Evolutionary conservation across 2,797 vertebrate genomes (phyloP).

Genomic region (Lemur catta): DNA sequence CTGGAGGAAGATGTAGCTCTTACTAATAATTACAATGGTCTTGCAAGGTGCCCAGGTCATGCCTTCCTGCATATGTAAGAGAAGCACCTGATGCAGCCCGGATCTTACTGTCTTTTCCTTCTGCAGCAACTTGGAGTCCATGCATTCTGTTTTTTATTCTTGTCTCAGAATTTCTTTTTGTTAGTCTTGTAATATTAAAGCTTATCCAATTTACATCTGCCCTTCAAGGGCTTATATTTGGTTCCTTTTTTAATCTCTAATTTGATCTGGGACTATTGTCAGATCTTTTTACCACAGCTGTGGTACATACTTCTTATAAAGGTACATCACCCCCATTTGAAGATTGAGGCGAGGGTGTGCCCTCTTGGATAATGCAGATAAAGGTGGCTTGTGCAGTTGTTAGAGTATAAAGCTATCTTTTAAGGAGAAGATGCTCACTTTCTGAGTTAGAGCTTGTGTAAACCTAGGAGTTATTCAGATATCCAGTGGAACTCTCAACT

Average conservation of each 20-base stretch:
- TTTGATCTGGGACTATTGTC: slow-evolving; percentile 65
- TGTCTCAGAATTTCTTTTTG: slow-evolving; percentile 42
- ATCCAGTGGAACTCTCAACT: slow-evolving; percentile 34
- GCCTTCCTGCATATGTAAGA: neutral
- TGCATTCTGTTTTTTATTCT: slow-evolving; percentile 41
- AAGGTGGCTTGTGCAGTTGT: neutral
- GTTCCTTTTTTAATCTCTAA: slow-evolving; percentile 61
- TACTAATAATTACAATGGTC: neutral
- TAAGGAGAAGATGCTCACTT: slow-evolving; percentile 54
- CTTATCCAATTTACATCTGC: slow-evolving; percentile 64
- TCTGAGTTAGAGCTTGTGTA: slow-evolving; percentile 51
- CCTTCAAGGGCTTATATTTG: slow-evolving; percentile 71
- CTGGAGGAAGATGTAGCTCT: neutral
- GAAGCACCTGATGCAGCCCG: neutral
- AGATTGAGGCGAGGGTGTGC: neutral
- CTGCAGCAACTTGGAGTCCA: neutral
- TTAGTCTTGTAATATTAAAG: neutral
- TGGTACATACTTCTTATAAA: neutral
- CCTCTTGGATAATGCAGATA: neutral
- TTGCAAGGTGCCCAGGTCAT: neutral
- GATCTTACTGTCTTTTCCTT: neutral
- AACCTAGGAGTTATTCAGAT: slow-evolving; percentile 48
- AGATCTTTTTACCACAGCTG: slow-evolving; percentile 39
- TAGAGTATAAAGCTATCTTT: slow-evolving; percentile 11
- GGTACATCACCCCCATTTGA: neutral